These are phyloP conservation scores for Anser cygnoides DNA, from an alignment of 2,113 vertebrate species.

Conservation along the genomic window DNA sequence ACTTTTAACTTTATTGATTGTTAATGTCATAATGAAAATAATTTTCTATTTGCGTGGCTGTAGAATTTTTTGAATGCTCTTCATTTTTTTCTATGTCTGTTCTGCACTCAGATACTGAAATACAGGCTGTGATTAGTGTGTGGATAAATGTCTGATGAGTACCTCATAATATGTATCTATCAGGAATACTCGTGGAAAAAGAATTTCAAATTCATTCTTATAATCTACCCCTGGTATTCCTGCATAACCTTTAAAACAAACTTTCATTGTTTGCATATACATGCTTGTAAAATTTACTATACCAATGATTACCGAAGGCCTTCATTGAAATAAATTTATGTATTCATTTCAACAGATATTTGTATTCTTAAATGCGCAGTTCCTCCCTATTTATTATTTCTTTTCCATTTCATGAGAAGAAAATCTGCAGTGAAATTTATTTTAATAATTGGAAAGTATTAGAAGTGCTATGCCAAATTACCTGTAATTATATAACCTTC, in stretches of 20 bases:
- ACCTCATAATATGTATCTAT: neutral
- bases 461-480: constrained; percentile 50
- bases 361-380: neutral
- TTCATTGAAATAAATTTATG: neutral
- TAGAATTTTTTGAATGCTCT: neutral
- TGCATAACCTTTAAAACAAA: neutral
- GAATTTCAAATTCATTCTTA: neutral
- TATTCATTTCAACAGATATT: neutral
- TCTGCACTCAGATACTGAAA: neutral
- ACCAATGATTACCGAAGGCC: neutral
- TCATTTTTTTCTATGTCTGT: neutral
- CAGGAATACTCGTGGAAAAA: neutral
- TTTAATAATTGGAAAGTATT: constrained; percentile 58
- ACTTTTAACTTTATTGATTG: constrained; percentile 27
- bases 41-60: constrained; percentile 7
- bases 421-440: constrained; percentile 51
- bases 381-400: constrained; percentile 4
- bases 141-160: neutral
- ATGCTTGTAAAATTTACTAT: neutral
- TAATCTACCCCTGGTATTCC: neutral
- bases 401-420: neutral
- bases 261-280: neutral
- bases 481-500: constrained; percentile 72
- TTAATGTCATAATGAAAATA: constrained; percentile 25
- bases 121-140: neutral